Conservation (phyloP, 2,113 vertebrate species). For the Balaenoptera acutorostrata region DNA sequence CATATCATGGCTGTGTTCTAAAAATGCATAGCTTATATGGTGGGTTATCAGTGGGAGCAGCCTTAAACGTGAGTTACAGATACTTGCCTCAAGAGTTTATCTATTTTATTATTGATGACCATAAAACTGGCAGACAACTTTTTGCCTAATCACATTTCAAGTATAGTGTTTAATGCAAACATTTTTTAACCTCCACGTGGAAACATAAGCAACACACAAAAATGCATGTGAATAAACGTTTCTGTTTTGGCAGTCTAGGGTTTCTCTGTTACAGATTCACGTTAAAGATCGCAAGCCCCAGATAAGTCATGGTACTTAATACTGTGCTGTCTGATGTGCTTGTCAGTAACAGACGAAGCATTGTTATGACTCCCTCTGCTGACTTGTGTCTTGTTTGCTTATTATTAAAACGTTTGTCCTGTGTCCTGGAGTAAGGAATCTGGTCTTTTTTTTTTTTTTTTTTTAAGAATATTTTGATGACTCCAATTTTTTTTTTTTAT, state of each 20-base stretch:
- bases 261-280: background rate
- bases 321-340: fast-evolving
- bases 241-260: background rate
- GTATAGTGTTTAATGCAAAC: background rate
- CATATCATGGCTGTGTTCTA: background rate
- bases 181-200: background rate
- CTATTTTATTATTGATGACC: background rate
- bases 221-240: background rate
- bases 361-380: background rate
- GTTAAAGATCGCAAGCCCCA: background rate
- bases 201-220: background rate
- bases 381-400: background rate
- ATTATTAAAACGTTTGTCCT: background rate
- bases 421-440: background rate
- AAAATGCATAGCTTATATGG: background rate
- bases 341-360: too few relatives aligned
- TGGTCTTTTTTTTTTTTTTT: too few relatives aligned
- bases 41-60: fast-evolving
- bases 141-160: background rate
- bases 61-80: background rate
- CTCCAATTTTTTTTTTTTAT: too few relatives aligned
- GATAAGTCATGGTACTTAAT: background rate
- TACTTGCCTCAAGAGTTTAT: background rate
- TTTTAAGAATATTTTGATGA: too few relatives aligned
- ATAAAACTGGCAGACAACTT: background rate